Percentiles rank a stretch among this genome's conserved stretches.
Evolutionary conservation across 2,888 invertebrate genomes (phyloP).

Genomic region (Matsumyia berberina): DNA sequence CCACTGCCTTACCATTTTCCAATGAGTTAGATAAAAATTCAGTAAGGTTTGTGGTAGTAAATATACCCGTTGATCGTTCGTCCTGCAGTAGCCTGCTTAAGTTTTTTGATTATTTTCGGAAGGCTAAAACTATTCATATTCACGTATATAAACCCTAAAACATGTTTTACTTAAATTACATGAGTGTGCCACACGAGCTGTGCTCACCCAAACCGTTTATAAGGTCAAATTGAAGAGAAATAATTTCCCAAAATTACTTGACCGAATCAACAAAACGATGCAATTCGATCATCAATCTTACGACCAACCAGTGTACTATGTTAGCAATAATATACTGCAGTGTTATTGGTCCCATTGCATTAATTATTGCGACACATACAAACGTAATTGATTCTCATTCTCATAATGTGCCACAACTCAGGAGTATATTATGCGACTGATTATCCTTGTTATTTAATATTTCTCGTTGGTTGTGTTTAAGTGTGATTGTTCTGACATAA

Average conservation of each 20-base stretch:
- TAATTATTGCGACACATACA: conserved; percentile 34
- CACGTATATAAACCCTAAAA: background rate
- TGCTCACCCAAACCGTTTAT: background rate
- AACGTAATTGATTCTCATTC: conserved; percentile 31
- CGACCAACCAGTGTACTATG: conserved; percentile 8
- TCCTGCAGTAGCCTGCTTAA: too few relatives aligned
- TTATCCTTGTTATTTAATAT: conserved; percentile 41
- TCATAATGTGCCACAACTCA: conserved; percentile 30
- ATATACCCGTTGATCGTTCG: too few relatives aligned
- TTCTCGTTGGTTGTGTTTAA: conserved; percentile 21
- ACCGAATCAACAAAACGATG: background rate
- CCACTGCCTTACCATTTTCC: too few relatives aligned
- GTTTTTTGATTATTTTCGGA: too few relatives aligned
- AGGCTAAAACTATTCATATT: too few relatives aligned
- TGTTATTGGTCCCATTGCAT: conserved; percentile 28
- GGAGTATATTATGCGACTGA: conserved; percentile 34
- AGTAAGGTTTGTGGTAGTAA: too few relatives aligned
- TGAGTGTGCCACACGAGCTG: background rate
- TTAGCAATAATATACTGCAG: conserved; percentile 1
- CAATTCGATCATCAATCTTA: background rate
- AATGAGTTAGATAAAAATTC: too few relatives aligned
- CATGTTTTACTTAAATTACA: background rate
- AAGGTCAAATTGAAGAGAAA: background rate
- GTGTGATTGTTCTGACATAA: conserved; percentile 26
- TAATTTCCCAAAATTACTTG: background rate